Base-by-base conservation (phyloP, 2,888 invertebrate species). In the Toxonevra muliebris region DNA sequence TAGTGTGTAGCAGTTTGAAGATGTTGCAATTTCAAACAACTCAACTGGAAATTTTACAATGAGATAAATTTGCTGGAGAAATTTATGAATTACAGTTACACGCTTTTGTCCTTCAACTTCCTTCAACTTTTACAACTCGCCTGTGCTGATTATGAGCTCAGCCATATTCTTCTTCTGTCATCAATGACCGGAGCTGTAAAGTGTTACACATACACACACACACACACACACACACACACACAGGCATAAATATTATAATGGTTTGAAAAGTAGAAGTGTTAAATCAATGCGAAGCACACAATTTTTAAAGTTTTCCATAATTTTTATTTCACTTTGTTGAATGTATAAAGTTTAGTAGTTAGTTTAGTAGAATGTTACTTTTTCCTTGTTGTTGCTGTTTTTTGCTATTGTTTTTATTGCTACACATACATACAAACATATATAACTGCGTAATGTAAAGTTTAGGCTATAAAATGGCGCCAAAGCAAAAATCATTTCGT, bases 61-160 rank as follows among this genome's bases (percentile, higher is more conserved):
- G 41, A 30, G 42, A 30, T 2, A 30, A 30, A 30, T 30, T 7
- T 30, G 2, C 30, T 30, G 7, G 50, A 12, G n/a, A n/a, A 41
- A 61, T 15, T 41, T 61, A 53, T 53, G 53, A 61, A 52, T 41
- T 53, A 61, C 61, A 61, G 30, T n/a, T 17, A 8, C 41, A 30
- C 30, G 30, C 30, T 30, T 30, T 30, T 30, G 30, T 30, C 30
- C 30, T 30, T 30, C 30, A 2, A 30, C 30, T 30, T 30, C 30
- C 30, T 30, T 4, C 30, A 30, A 7, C 67, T 67, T 67, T 58
- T 52, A 69, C 48, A 45, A 67, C 64, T 61, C 60, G 20, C 59
- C 52, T 30, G 30, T 30, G 30, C 30, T 30, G 30, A 30, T 30
- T 2, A 30, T 30, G 30, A 4, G 30, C 30, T n/a, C n/a, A n/a